A percentile compares a stretch with the other conserved stretches of the same genome.
Evolutionary conservation across 2,888 invertebrate genomes (phyloP).

Genomic region (Hypercompe scribonia): DNA sequence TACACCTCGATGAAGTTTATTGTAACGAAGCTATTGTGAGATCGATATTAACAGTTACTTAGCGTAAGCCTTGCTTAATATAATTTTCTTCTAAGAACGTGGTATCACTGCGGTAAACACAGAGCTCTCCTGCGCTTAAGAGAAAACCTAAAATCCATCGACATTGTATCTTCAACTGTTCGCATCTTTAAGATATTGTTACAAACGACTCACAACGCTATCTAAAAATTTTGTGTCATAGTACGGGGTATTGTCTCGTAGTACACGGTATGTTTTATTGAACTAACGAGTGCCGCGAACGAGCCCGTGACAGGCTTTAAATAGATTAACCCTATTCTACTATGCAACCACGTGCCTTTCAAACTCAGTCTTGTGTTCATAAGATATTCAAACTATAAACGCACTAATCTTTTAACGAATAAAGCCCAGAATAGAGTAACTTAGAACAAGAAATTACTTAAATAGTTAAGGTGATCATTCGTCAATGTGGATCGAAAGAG

Average conservation of each 20-base stretch:
- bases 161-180: not conserved
- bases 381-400: constrained; percentile 30
- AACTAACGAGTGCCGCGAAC: constrained; percentile 25
- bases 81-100: too few species aligned
- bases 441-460: constrained; percentile 43
- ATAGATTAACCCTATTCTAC: constrained; percentile 58
- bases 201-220: not conserved
- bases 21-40: not conserved
- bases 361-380: constrained; percentile 28
- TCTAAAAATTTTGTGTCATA: not conserved
- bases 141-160: not conserved
- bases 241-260: not conserved
- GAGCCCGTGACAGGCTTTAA: constrained; percentile 44
- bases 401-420: constrained; percentile 18
- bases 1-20: not conserved
- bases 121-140: too few species aligned
- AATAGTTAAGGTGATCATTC: constrained; percentile 59
- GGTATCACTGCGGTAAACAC: too few species aligned
- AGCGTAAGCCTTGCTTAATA: too few species aligned
- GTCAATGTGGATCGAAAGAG: constrained; percentile 58
- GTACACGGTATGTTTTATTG: constrained; percentile 32
- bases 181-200: not conserved
- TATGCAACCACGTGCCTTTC: constrained; percentile 47
- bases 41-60: not conserved
- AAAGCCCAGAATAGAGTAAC: constrained; percentile 31